These are phyloP conservation scores for Oncopeltus fasciatus DNA, from an alignment of 1,140 invertebrate species.

Conservation along the genomic window DNA sequence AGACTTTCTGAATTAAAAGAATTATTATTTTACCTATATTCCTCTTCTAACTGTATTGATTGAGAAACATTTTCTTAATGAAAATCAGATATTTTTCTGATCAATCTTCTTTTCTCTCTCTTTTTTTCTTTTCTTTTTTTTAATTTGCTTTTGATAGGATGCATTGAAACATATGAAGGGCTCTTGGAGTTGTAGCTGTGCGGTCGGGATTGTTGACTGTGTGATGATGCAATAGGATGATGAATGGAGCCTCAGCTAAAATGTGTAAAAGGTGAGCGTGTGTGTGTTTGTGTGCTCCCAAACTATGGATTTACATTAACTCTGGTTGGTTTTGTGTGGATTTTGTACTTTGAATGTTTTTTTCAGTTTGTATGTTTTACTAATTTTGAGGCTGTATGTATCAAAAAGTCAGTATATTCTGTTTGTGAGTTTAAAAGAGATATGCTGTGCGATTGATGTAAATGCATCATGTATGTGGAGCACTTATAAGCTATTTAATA, in stretches of 20 bases:
- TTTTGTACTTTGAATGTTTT: not conserved
- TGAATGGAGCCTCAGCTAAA: not conserved
- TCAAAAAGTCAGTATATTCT: not conserved
- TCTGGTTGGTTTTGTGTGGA: not conserved
- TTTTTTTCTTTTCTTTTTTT: constrained; percentile 2
- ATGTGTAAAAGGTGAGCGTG: constrained; percentile 6
- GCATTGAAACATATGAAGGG: not conserved
- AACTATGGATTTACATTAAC: constrained; percentile 12
- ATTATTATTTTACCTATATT: not conserved
- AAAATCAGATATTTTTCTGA: not conserved
- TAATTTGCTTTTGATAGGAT: not conserved
- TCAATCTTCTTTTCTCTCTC: not conserved
- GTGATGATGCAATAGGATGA: not conserved
- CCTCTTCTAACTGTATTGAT: not conserved
- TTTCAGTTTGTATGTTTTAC: constrained; percentile 1
- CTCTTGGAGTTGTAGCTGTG: not conserved
- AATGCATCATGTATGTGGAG: constrained; percentile 7
- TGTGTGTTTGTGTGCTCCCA: constrained; percentile 7
- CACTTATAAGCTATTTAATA: not conserved
- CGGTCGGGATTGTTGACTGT: constrained; percentile 6
- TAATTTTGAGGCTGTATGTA: not conserved
- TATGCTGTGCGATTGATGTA: constrained; percentile 1
- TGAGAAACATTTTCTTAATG: not conserved
- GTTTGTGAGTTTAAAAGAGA: not conserved
- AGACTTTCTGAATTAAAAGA: not conserved